A percentile compares a stretch with the other conserved stretches of the same genome.
These are phyloP conservation scores for Thalassaphorura encarpata DNA, from an alignment of 1,140 invertebrate genomes.

Conservation along the genomic window DNA sequence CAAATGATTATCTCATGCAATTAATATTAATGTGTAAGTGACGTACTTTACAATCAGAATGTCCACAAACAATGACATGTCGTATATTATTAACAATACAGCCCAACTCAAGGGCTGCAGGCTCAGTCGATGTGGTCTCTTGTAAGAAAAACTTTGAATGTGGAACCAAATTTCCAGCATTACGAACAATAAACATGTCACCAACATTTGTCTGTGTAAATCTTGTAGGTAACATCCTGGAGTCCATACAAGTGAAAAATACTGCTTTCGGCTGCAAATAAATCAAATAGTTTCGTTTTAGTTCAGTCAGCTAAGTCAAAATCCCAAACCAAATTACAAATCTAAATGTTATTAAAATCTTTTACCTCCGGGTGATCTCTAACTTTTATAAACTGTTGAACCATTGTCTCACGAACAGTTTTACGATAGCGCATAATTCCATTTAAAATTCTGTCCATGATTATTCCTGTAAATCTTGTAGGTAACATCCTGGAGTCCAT, in stretches of 20 bases:
- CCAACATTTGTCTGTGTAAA: conserved; percentile 94
- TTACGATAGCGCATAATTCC: conserved; percentile 79
- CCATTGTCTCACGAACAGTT: conserved; percentile 68
- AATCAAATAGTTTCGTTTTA: conserved; percentile 7
- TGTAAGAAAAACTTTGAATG: conserved; percentile 78
- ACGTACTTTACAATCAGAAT: conserved; percentile 84
- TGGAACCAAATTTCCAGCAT: conserved; percentile 86
- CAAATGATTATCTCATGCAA: background rate
- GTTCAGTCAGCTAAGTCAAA: no score
- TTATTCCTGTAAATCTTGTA: conserved; percentile 88
- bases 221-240: conserved; percentile 86
- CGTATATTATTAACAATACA: conserved; percentile 86
- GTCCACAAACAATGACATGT: conserved; percentile 91
- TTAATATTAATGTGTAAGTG: background rate
- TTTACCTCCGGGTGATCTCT: conserved; percentile 72
- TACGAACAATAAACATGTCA: conserved; percentile 94
- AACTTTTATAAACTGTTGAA: conserved; percentile 79
- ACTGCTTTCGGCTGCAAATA: conserved; percentile 78
- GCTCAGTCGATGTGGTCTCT: conserved; percentile 82
- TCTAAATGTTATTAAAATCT: background rate
- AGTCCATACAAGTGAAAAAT: conserved; percentile 96
- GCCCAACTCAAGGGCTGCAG: conserved; percentile 84
- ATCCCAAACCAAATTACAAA: background rate
- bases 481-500: conserved; percentile 96
- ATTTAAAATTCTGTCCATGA: conserved; percentile 77